Percentiles rank a stretch among this genome's conserved stretches.
Evolutionary conservation across 2,113 vertebrate species (phyloP).

Genomic region (Delphinapterus leucas): DNA sequence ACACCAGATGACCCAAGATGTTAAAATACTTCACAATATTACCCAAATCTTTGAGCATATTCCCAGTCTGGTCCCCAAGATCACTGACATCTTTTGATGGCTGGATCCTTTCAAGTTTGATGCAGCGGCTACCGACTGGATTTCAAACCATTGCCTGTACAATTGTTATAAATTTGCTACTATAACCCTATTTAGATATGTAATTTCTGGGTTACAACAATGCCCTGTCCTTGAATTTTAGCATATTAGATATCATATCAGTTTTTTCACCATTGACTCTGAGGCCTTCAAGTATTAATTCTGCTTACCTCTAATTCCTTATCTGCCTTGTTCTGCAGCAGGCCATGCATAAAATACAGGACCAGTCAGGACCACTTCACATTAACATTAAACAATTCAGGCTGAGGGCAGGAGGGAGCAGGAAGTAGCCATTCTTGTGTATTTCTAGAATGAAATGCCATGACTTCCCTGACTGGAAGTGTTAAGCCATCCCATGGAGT

Average conservation of each 20-base stretch:
- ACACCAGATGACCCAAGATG: background rate
- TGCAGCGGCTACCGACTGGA: background rate
- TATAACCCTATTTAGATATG: background rate
- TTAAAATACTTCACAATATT: background rate
- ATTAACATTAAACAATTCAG: background rate
- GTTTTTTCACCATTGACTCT: background rate
- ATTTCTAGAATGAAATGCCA: slow-evolving; percentile 48
- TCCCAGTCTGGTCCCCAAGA: background rate
- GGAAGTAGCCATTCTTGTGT: background rate
- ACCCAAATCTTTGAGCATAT: background rate
- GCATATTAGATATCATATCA: background rate
- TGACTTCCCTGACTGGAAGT: slow-evolving; percentile 3
- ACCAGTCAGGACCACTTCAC: background rate
- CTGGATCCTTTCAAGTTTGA: background rate
- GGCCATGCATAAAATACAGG: background rate
- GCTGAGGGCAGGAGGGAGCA: background rate
- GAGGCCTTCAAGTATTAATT: background rate
- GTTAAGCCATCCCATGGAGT: slow-evolving; percentile 26
- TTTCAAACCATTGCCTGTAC: background rate
- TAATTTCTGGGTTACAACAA: background rate
- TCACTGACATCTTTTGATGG: background rate
- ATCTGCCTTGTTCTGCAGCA: background rate
- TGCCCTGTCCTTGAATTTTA: background rate
- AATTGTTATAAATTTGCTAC: background rate
- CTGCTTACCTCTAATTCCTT: background rate